Evolutionary conservation across 2,888 invertebrate species (phyloP).

Genomic region (Epirrhoe tristata): DNA sequence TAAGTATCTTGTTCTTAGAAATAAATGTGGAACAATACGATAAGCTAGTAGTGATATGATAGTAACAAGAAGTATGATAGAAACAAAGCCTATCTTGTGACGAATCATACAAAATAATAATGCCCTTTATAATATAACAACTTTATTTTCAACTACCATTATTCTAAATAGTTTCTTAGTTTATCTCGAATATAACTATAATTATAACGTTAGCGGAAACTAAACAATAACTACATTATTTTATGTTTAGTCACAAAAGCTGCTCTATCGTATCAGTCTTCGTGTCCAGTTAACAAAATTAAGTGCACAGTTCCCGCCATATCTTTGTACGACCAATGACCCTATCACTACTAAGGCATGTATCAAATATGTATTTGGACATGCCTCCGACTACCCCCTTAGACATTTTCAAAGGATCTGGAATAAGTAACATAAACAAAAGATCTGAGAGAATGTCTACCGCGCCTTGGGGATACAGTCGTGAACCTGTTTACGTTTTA

Average conservation of each 20-base stretch:
- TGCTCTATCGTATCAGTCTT: conserved; percentile 57
- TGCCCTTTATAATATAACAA: conserved; percentile 36
- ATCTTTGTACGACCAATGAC: not conserved
- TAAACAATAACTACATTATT: conserved; percentile 34
- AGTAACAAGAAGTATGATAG: not conserved
- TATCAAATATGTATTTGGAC: no score
- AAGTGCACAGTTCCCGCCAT: conserved; percentile 24
- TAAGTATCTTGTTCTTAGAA: not conserved
- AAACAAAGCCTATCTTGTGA: not conserved
- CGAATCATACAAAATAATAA: not conserved
- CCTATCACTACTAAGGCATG: no score
- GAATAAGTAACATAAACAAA: no score
- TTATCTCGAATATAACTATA: conserved; percentile 38
- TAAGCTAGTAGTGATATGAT: not conserved
- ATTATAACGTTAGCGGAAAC: conserved; percentile 37
- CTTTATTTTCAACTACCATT: conserved; percentile 39
- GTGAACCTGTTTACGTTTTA: no score
- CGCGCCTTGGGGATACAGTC: no score
- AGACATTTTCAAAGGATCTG: no score
- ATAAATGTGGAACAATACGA: not conserved
- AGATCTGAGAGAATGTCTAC: no score
- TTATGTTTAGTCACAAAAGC: conserved; percentile 43
- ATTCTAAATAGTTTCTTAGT: conserved; percentile 38
- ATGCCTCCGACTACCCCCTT: no score
- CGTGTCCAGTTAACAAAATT: conserved; percentile 50